Evolutionary conservation across 2,797 vertebrate genomes (phyloP).

Genomic region (Australoheros facetus): DNA sequence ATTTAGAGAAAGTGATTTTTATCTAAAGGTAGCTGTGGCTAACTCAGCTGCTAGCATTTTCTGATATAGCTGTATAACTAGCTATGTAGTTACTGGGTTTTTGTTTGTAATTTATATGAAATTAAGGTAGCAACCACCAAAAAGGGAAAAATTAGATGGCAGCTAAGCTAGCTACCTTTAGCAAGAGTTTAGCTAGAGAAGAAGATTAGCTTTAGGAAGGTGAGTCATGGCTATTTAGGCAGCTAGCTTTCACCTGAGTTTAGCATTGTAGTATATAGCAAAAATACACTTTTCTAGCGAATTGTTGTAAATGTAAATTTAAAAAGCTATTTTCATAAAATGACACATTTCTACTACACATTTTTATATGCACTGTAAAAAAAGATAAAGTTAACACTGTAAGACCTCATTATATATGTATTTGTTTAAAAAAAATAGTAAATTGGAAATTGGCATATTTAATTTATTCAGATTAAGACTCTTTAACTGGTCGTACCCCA

Average conservation of each 20-base stretch:
- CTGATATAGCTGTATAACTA: not conserved
- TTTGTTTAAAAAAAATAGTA: not conserved
- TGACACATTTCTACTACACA: not conserved
- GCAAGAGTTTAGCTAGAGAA: not conserved
- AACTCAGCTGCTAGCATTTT: not conserved
- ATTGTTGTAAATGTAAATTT: not conserved
- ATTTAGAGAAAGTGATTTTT: not conserved
- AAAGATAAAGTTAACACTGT: not conserved
- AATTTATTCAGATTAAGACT: not conserved
- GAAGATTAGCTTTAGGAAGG: not conserved
- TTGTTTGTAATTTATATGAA: not conserved
- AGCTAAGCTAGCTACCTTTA: not conserved
- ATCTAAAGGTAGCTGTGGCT: fast-evolving
- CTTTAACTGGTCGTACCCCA: not conserved
- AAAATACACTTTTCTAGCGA: not conserved
- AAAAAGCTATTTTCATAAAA: conserved; percentile 5
- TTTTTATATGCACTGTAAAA: not conserved
- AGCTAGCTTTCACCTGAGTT: not conserved
- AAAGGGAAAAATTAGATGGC: not conserved
- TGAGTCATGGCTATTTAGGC: not conserved
- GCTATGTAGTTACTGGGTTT: not conserved
- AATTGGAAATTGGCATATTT: not conserved
- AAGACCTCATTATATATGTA: not conserved
- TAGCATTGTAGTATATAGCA: not conserved
- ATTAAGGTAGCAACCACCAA: not conserved